Evolutionary conservation across 2,888 invertebrate genomes (phyloP).

Genomic region (Spodoptera exigua): DNA sequence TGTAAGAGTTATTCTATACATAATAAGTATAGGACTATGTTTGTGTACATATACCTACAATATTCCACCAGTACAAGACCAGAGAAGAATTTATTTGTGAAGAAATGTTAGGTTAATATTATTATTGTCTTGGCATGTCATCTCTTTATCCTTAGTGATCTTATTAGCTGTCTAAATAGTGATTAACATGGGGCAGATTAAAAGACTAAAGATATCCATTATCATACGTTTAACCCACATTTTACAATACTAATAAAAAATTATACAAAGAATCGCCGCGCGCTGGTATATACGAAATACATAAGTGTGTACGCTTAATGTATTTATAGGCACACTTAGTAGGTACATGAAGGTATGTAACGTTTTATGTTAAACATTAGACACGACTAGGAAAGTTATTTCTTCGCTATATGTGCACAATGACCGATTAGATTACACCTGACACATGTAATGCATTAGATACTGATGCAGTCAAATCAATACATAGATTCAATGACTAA

Average conservation of each 20-base stretch:
- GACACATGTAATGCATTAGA: conserved; percentile 10
- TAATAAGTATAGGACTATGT: too few species aligned
- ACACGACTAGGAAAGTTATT: conserved; percentile 45
- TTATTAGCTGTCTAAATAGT: conserved; percentile 15
- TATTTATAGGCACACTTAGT: conserved; percentile 3
- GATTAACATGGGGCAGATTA: conserved; percentile 11
- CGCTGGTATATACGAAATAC: too few species aligned
- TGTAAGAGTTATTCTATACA: too few species aligned
- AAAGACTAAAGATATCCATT: conserved; percentile 7
- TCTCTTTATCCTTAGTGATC: conserved; percentile 5
- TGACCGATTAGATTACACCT: conserved; percentile 10
- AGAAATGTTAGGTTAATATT: not conserved
- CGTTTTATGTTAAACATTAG: conserved; percentile 11
- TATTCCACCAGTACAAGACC: too few species aligned
- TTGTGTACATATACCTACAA: too few species aligned
- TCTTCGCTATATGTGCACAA: conserved; percentile 33
- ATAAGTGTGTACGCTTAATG: not conserved
- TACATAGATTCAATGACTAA: not conserved
- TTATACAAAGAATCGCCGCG: too few species aligned
- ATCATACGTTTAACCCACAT: conserved; percentile 14
- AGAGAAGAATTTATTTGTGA: too few species aligned
- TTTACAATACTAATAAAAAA: not conserved
- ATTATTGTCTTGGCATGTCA: conserved; percentile 1
- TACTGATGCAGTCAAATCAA: not conserved
- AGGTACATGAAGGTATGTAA: not conserved